Evolutionary conservation across 2,113 vertebrate genomes (phyloP), one percentile per base, ranked within the genome.

Genomic region (Caranx ignobilis): DNA sequence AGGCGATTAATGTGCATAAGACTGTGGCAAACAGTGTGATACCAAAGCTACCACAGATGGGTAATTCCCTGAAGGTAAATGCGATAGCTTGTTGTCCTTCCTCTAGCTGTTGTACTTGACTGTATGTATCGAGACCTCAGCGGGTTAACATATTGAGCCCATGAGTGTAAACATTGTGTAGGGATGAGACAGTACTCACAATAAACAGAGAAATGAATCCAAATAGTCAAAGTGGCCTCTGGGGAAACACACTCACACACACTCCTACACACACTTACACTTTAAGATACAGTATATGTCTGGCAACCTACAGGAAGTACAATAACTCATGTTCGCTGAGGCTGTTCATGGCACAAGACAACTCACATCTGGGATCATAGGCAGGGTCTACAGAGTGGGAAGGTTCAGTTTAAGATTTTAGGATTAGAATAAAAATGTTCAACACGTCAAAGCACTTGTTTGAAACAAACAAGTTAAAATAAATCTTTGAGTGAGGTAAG

Each of bases 1-100:
- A 72, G 71, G 50, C 47, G 16, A 86, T 85, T 85, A 82, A 87
- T 79, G 84, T 81, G 76, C 69, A 75, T 56, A 87, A 67, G 74
- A 21, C 59, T 2, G 63, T 41, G 71, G 59, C 74, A 41, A 79
- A 82, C 79, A 79, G 57, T 56, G 66, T 50, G 76, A 83, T 80
- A 67, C 18, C 59, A n/a, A 61, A 79, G 64, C 68, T 47, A 54
- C 52, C 39, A 37, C 61, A 62, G 72, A 35, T 66, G 59, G 70
- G 48, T 41, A 50, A 48, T 10, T 83, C 71, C 82, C 79, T 21
- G 19, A 75, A 45, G 87, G 74, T 59, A 55, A 31, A 70, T 32
- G 13, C 60, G 70, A 67, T 60, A 76, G 50, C 63, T 77, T 52
- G 78, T 52, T 81, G 82, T 85, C 60, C 65, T 85, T 85, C 63